Percentiles rank a stretch among this genome's conserved stretches.
phyloP scores from a whole-genome alignment of 2,113 vertebrate species.

The Hemichromis elongatus region DNA sequence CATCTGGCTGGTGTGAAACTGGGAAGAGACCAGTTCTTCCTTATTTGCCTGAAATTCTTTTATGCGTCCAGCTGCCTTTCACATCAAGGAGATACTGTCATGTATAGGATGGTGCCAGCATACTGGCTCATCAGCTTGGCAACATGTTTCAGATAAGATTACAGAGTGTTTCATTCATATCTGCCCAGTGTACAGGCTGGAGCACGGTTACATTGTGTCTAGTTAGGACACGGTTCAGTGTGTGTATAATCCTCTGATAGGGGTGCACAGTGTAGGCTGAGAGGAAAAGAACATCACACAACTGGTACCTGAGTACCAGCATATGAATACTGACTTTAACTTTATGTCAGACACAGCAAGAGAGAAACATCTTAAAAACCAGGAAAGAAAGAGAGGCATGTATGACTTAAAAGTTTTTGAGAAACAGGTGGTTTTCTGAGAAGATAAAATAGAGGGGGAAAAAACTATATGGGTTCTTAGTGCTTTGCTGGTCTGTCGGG shows the following conservation, averaged over 20 bases:
- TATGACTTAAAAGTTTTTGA: slow-evolving; percentile 40
- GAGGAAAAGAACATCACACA: slow-evolving; percentile 46
- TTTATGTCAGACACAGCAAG: slow-evolving; percentile 7
- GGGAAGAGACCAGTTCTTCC: not conserved
- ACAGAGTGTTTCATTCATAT: slow-evolving; percentile 28
- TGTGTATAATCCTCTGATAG: slow-evolving; percentile 45
- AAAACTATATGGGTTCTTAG: slow-evolving; percentile 62
- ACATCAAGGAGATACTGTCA: slow-evolving; percentile 28
- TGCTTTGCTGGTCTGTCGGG: slow-evolving; percentile 55
- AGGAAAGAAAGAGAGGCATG: not conserved
- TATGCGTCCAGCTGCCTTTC: slow-evolving; percentile 32
- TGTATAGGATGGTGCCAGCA: slow-evolving; percentile 32
- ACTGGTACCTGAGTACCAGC: slow-evolving; percentile 59
- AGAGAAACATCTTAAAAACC: slow-evolving; percentile 6
- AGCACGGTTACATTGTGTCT: slow-evolving; percentile 49
- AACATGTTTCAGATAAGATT: slow-evolving; percentile 57
- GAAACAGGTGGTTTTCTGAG: slow-evolving; percentile 63
- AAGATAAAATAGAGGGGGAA: not conserved
- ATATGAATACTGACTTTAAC: slow-evolving; percentile 12
- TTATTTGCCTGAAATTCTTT: not conserved
- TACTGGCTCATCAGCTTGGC: slow-evolving; percentile 36
- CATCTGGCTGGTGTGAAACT: slow-evolving; percentile 13
- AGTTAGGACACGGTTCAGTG: slow-evolving; percentile 19
- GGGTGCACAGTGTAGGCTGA: slow-evolving; percentile 45
- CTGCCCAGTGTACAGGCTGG: slow-evolving; percentile 15